Percentiles rank a stretch among this genome's conserved stretches.
Conservation (phyloP, 2,797 vertebrate species). For the Melanotaenia parkinsoni region DNA sequence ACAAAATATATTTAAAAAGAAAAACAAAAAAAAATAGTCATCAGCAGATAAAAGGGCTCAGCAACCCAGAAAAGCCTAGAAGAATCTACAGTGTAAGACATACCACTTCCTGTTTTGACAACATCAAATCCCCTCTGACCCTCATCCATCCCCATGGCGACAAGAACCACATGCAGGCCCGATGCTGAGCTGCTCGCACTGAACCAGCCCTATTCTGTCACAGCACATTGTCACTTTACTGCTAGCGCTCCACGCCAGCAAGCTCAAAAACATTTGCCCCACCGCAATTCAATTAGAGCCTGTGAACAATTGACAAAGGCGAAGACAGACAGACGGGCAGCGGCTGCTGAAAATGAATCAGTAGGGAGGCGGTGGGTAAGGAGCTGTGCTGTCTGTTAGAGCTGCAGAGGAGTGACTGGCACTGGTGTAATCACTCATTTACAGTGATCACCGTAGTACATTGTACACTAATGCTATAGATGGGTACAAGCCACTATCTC, state of each 20-base stretch:
- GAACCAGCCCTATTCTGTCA: constrained; percentile 52
- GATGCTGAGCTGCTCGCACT: constrained; percentile 55
- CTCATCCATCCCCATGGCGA: constrained; percentile 61
- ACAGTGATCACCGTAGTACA: constrained; percentile 74
- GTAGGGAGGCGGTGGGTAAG: constrained; percentile 63
- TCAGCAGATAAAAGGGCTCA: background rate
- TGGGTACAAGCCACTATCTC: constrained; percentile 59
- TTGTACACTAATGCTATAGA: constrained; percentile 72
- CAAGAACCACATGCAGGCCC: constrained; percentile 62
- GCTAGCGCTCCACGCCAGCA: constrained; percentile 37
- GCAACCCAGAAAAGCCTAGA: constrained; percentile 1
- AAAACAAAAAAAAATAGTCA: background rate
- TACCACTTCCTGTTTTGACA: constrained; percentile 67
- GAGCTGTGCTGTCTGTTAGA: constrained; percentile 67
- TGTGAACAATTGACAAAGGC: constrained; percentile 77
- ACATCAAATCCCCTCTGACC: constrained; percentile 59
- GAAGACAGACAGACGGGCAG: constrained; percentile 68
- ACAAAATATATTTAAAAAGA: background rate
- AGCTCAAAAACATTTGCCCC: constrained; percentile 68
- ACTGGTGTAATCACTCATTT: constrained; percentile 79
- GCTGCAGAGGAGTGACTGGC: constrained; percentile 62
- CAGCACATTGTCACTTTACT: constrained; percentile 46
- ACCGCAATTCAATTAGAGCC: constrained; percentile 79
- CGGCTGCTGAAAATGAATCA: constrained; percentile 68
- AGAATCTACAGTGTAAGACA: constrained; percentile 19